Evolutionary conservation across 2,888 invertebrate species (phyloP), one percentile per base, ranked within the genome.

Genomic region (Phoenoteleia sp.): DNA sequence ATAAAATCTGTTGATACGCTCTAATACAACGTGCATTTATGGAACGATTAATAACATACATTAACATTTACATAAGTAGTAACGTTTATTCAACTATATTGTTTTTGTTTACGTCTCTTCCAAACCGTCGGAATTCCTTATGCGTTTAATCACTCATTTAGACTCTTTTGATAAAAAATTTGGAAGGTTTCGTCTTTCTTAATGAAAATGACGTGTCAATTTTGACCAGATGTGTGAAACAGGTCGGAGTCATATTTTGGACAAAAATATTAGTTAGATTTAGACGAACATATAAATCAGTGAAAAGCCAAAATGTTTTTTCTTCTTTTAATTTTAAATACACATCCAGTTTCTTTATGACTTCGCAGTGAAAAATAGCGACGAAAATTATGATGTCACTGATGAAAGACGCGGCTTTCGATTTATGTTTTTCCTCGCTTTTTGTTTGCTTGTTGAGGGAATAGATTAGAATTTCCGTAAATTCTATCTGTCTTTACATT

Each of bases 151-250:
- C 19, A 15, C n/a, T n/a, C 42, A 6, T 6, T 33, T 25, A 19
- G 17, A n/a, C 17, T 54, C 69, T 52, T 69, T 49, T 33, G 54
- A 21, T 13, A 17, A 15, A 52, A 52, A 56, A 71, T 42, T 19
- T 13, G 56, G 27, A 45, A 7, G 13, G 4, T 23, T 11, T 56
- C 39, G 33, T 23, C 25, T 60, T 60, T 47, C 49, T 23, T 74
- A 36, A 39, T 62, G 39, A 64, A 66, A 62, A 64, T 33, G 42
- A 36, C 27, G n/a, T 39, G 64, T 66, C 42, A 17, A 54, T 66
- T 75, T 56, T 56, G 13, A n/a, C 75, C 75, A 75, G 64, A 75
- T 75, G 75, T 45, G 54, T 33, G 29, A 66, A 45, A 13, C 21
- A 19, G 64, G 19, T 52, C 62, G 19, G 33, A 42, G 39, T 54